Percentiles rank a stretch among this genome's conserved stretches.
Evolutionary conservation across 2,113 vertebrate species (phyloP).

Genomic region (Scopus umbretta): DNA sequence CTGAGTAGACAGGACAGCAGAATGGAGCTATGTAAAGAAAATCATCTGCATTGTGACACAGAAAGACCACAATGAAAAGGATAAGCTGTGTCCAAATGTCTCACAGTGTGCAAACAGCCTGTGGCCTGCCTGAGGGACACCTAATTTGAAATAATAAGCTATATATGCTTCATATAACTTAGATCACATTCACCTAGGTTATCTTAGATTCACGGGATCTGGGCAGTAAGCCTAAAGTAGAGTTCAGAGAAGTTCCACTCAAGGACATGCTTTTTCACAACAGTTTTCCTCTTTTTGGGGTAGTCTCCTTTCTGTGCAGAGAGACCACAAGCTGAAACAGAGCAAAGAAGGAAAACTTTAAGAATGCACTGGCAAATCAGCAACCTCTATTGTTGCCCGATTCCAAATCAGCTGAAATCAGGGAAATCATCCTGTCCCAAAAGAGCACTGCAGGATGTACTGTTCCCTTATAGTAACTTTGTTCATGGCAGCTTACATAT

Average conservation of each 20-base stretch:
- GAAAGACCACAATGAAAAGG: background rate
- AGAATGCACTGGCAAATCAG: background rate
- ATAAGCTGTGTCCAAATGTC: background rate
- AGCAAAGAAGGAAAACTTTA: background rate
- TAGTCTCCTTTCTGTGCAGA: background rate
- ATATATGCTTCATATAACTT: background rate
- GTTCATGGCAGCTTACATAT: background rate
- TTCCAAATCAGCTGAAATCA: background rate
- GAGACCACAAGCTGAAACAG: background rate
- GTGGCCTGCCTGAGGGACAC: background rate
- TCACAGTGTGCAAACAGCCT: background rate
- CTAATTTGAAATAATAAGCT: background rate
- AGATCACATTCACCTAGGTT: background rate
- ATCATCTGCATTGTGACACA: background rate
- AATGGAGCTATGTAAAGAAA: background rate
- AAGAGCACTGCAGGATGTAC: background rate
- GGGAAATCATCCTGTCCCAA: background rate
- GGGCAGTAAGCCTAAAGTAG: background rate
- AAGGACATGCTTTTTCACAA: background rate
- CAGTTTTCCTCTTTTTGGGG: background rate
- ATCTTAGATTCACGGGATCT: background rate
- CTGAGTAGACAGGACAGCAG: background rate
- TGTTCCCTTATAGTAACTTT: background rate
- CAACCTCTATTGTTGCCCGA: background rate
- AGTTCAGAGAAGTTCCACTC: background rate